Evolutionary conservation across 2,888 invertebrate species (phyloP).

Genomic region (Epirrhoe alternata): DNA sequence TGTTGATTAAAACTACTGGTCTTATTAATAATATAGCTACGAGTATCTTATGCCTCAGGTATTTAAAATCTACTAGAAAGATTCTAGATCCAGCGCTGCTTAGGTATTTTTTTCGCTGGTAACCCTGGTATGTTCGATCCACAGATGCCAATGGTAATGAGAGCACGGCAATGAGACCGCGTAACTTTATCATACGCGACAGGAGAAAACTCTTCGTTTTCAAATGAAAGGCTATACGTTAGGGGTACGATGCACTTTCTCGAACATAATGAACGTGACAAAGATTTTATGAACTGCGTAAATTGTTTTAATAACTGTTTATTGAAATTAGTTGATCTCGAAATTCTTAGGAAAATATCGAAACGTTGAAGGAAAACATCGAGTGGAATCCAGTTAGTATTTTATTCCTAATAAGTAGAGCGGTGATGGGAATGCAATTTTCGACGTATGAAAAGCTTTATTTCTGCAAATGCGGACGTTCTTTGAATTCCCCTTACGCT

Average conservation of each 20-base stretch:
- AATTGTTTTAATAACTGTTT: slow-evolving; percentile 9
- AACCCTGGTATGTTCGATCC: slow-evolving; percentile 47
- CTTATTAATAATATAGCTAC: too few relatives aligned
- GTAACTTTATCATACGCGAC: slow-evolving; percentile 76
- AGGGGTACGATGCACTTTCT: slow-evolving; percentile 67
- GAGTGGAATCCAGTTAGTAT: too few relatives aligned
- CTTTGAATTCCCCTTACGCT: too few relatives aligned
- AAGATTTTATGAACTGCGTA: slow-evolving; percentile 38
- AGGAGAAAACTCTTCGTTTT: slow-evolving; percentile 73
- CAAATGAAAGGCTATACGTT: slow-evolving; percentile 72
- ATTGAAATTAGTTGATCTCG: slow-evolving; percentile 4
- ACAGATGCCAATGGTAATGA: slow-evolving; percentile 62
- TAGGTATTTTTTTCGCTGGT: not conserved
- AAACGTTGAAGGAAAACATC: too few relatives aligned
- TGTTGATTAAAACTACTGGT: too few relatives aligned
- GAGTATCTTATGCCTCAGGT: too few relatives aligned
- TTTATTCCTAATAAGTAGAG: too few relatives aligned
- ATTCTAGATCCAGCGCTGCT: not conserved
- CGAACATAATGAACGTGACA: slow-evolving; percentile 59
- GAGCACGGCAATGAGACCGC: slow-evolving; percentile 66
- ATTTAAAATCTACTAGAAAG: not conserved
- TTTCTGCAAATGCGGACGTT: too few relatives aligned
- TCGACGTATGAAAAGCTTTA: too few relatives aligned
- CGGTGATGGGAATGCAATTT: too few relatives aligned
- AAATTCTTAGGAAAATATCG: not conserved